A percentile compares a stretch with the other conserved stretches of the same genome.
Evolutionary conservation across 2,797 vertebrate species (phyloP).

Genomic region (Mustela erminea): DNA sequence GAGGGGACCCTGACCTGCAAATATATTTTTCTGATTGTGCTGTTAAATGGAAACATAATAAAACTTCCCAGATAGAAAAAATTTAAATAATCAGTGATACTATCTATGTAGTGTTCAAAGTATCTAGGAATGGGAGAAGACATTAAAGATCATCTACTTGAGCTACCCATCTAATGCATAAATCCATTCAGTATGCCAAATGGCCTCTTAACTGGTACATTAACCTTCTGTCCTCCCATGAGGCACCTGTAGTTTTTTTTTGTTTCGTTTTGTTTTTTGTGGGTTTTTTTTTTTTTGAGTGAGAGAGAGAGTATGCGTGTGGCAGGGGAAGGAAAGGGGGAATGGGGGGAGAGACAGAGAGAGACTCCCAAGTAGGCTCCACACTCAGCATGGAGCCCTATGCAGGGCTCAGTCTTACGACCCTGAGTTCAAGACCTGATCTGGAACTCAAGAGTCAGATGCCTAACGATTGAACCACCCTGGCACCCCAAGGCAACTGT

Average conservation of each 20-base stretch:
- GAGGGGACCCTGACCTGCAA: not conserved
- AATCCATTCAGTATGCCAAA: constrained; percentile 11
- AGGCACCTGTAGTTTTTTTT: constrained; percentile 34
- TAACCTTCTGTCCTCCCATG: not conserved
- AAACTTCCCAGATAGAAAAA: constrained; percentile 26
- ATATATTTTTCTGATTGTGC: constrained; percentile 43
- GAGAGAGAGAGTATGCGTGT: not conserved
- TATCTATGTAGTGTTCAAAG: constrained; percentile 37
- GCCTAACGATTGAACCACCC: not conserved
- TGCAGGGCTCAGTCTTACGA: not conserved
- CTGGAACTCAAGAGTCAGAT: not conserved
- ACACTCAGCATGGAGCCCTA: not conserved
- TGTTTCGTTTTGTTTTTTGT: not conserved
- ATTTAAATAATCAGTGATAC: not conserved
- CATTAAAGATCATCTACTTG: constrained; percentile 18
- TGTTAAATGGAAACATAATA: constrained; percentile 18
- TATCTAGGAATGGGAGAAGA: constrained; percentile 42
- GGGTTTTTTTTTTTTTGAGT: not conserved
- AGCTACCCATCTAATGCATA: not conserved
- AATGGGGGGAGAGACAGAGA: not conserved
- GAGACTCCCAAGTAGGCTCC: not conserved
- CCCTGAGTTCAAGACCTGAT: not conserved
- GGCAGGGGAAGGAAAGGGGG: not conserved
- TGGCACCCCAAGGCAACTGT: not conserved
- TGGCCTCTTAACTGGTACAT: constrained; percentile 32